Evolutionary conservation across 2,797 vertebrate species (phyloP).

Genomic region (Brotula barbata): DNA sequence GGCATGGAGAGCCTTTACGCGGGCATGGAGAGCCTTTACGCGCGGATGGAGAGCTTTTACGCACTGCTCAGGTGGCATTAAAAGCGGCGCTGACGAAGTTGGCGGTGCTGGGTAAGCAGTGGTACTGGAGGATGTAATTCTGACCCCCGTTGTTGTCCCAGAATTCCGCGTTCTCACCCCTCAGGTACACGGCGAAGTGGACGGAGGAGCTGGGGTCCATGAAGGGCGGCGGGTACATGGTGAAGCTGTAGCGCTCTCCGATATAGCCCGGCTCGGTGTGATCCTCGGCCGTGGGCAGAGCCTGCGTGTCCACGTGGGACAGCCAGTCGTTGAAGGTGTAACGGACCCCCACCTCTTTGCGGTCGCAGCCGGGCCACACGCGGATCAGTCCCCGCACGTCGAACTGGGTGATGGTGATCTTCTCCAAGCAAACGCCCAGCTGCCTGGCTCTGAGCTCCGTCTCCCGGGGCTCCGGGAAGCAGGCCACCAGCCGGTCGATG

Average conservation of each 20-base stretch:
- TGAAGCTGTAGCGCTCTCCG: constrained; percentile 80
- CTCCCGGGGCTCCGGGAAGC: constrained; percentile 61
- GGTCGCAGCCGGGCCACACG: constrained; percentile 47
- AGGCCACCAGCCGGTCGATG: constrained; percentile 61
- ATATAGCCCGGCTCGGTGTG: not conserved
- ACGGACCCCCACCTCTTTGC: constrained; percentile 79
- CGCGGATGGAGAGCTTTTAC: not conserved
- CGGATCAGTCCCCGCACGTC: constrained; percentile 75
- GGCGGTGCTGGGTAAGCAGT: constrained; percentile 18
- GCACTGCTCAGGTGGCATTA: constrained; percentile 26
- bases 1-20: constrained; percentile 3
- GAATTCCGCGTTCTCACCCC: constrained; percentile 78
- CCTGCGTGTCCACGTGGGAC: constrained; percentile 84
- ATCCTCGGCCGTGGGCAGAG: constrained; percentile 54
- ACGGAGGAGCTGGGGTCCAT: constrained; percentile 71
- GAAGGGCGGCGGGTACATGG: constrained; percentile 81
- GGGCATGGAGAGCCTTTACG: not conserved
- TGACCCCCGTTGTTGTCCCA: constrained; percentile 91
- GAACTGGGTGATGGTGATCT: constrained; percentile 61
- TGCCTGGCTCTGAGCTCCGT: constrained; percentile 61
- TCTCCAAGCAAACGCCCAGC: constrained; percentile 82
- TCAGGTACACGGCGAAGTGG: constrained; percentile 86
- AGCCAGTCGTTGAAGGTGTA: constrained; percentile 93
- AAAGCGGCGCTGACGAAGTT: constrained; percentile 38
- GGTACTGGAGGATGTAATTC: constrained; percentile 84